These are phyloP conservation scores for Suillia variegata DNA, from an alignment of 2,888 invertebrate species.

Conservation along the genomic window DNA sequence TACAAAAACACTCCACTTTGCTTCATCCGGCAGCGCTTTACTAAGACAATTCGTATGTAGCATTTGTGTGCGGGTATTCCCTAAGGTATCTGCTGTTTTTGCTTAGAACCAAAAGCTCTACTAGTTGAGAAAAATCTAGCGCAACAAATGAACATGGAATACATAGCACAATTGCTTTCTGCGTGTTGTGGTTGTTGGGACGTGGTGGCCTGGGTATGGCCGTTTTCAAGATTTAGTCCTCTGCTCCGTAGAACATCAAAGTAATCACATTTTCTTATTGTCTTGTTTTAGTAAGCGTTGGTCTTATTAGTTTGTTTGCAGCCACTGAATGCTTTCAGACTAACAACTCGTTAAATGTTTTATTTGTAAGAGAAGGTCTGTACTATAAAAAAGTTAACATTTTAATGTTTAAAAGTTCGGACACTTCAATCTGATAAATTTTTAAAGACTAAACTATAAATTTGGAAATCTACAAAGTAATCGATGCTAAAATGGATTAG, in stretches of 20 bases:
- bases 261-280: conserved; percentile 10
- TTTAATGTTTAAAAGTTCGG: too few relatives aligned
- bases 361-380: conserved; percentile 6
- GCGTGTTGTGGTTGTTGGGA: background rate
- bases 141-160: conserved; percentile 44
- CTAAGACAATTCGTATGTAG: conserved; percentile 37
- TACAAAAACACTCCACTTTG: conserved; percentile 41
- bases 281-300: background rate
- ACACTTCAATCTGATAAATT: too few relatives aligned
- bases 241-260: too few relatives aligned
- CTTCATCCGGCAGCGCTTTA: conserved; percentile 6
- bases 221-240: too few relatives aligned
- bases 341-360: conserved; percentile 20
- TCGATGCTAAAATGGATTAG: too few relatives aligned
- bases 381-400: too few relatives aligned
- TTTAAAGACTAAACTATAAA: too few relatives aligned
- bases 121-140: conserved; percentile 51
- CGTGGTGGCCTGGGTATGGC: background rate
- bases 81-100: conserved; percentile 22
- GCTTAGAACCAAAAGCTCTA: conserved; percentile 12
- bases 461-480: too few relatives aligned
- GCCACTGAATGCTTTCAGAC: background rate
- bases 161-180: too few relatives aligned
- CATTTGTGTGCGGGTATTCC: conserved; percentile 35
- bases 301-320: background rate